Percentiles rank a stretch among this genome's conserved stretches.
Evolutionary conservation across 1,140 invertebrate genomes (phyloP).

Genomic region (Coptotermes formosanus): DNA sequence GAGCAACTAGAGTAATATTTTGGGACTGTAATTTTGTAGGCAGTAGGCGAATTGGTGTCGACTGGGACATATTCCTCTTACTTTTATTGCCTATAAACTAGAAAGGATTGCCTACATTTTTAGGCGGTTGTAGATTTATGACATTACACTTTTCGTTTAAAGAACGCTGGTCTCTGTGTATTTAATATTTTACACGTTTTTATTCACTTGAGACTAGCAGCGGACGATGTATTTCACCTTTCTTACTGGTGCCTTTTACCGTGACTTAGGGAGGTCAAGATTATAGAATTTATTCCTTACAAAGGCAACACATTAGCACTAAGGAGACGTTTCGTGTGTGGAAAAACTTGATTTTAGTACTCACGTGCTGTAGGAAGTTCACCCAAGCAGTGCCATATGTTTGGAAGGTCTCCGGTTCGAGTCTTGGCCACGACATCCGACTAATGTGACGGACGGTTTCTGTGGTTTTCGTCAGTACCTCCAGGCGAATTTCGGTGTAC

Average conservation of each 20-base stretch:
- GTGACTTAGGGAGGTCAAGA: too few species aligned
- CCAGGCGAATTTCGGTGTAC: too few species aligned
- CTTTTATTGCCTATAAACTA: neutral
- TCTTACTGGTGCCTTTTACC: too few species aligned
- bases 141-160: neutral
- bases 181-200: neutral
- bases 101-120: neutral
- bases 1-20: neutral
- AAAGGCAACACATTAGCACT: too few species aligned
- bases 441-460: too few species aligned
- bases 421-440: too few species aligned
- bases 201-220: neutral
- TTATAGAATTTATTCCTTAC: too few species aligned
- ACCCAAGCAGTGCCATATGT: too few species aligned
- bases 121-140: neutral
- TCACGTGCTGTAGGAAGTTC: rapidly evolving
- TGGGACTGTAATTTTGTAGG: neutral
- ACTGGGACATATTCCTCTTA: neutral
- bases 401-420: too few species aligned
- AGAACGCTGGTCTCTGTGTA: neutral
- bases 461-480: too few species aligned
- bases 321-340: too few species aligned
- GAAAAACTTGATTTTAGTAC: too few species aligned
- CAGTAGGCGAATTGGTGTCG: neutral
- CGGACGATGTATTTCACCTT: neutral